Base-by-base conservation (phyloP, 2,797 vertebrate species). In the Sebastes nivosus region DNA sequence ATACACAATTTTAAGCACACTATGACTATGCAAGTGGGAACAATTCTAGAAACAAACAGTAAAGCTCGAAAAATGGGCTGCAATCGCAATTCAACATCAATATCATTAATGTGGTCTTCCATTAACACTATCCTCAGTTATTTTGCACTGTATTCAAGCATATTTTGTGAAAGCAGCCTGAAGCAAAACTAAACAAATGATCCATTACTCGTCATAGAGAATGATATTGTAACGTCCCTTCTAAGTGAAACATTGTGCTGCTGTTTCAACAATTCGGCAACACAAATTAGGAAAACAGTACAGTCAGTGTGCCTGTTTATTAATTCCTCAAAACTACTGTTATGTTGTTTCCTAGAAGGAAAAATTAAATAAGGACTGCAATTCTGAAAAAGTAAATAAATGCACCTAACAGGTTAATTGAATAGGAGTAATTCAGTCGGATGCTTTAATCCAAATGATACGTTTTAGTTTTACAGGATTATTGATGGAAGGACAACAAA, bases 401-500 rank as follows among this genome's bases (percentile, higher is more conserved):
- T 18, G 42, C n/a, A 22, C n/a, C 63, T 64, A 54, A 13, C 6
- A 12, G 14, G 70, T 24, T 6, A 46, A 54, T 2, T n/a, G 6
- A 63, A 75, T 2, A 25, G 52, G 9, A 69, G 4, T n/a, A 13
- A 54, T 64, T 72, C 24, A n/a, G 24, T 60, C 9, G 46, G 54
- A 71, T 20, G 65, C 10, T 79, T 72, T 52, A 71, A 74, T 59
- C 65, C 61, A 64, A 60, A 52, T 64, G 20, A 66, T 46, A 5
- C 3, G 42, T 58, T 75, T 85, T 61, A 57, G 29, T 76, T 85
- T 79, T 81, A 32, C 13, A 46, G 58, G 61, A 34, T 38, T 80
- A 81, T 80, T 60, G 70, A 75, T 14, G 10, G 22, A 73, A 22
- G 11, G 30, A 24, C n/a, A 14, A 61, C 27, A 46, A 71, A 79